Base-by-base conservation (phyloP, 2,888 invertebrate species). In the Spisula subtruncata region DNA sequence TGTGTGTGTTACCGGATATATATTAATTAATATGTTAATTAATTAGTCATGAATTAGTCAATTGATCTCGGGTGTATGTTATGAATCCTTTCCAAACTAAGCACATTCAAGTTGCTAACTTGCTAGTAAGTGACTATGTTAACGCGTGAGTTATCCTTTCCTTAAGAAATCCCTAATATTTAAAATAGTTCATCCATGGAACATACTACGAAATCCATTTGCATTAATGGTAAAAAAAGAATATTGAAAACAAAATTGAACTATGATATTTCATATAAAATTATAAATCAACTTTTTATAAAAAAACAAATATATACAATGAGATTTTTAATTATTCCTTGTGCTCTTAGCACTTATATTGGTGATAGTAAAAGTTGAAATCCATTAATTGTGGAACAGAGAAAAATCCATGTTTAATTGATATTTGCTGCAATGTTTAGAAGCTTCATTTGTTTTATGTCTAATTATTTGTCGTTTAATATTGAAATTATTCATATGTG, bases 341-440 rank as follows among this genome's bases (percentile, higher is more conserved):
- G n/a, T 60, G 60, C 60, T 0, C 4, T 20, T 2, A n/a, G 60
- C 25, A 25, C 60, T 5, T 25, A 66, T 66, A 66, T 66, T 66
- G 60, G 60, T 66, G 60, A 66, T 66, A 25, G n/a, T 66, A 66
- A 25, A n/a, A n/a, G 10, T 25, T 66, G 60, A 66, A 66, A 66
- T 66, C 60, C 60, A 66, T 18, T 56, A 66, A 25, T n/a, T 66
- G 60, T 51, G 51, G 16, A 66, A 25, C 8, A 66, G 25, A 66
- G 25, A 25, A n/a, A 66, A 25, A 66, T 66, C 60, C 25, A n/a
- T n/a, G 60, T 66, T 66, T 66, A 25, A 66, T n/a, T 16, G 12
- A 51, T 51, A 16, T 51, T 51, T 51, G 51, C 51, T 51, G 51
- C 51, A 51, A 16, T 51, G 51, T 51, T 51, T 51, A 51, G 12